Evolutionary conservation across 2,113 vertebrate genomes (phyloP).

Genomic region (Atrichornis clamosus): DNA sequence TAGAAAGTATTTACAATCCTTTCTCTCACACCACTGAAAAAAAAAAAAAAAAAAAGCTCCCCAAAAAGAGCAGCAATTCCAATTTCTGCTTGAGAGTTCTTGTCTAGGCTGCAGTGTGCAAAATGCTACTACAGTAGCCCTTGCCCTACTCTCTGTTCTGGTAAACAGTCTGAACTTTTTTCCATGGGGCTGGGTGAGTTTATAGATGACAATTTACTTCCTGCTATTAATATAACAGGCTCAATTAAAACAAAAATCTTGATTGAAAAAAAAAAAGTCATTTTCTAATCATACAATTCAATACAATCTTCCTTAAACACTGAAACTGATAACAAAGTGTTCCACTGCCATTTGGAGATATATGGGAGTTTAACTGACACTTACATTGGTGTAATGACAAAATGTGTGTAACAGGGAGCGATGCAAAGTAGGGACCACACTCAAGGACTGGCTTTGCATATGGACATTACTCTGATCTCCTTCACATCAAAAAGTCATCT

Average conservation of each 20-base stretch:
- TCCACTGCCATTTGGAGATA: neutral
- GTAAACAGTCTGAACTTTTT: neutral
- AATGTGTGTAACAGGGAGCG: neutral
- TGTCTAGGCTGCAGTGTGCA: neutral
- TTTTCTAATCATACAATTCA: neutral
- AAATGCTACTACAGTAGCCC: neutral
- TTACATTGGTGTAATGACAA: neutral
- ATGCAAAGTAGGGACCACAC: neutral
- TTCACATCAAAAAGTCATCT: neutral
- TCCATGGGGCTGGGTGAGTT: neutral
- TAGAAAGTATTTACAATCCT: constrained; percentile 23
- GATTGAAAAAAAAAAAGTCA: too few relatives aligned
- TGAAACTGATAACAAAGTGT: neutral
- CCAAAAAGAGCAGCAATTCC: neutral
- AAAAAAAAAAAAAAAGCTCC: neutral
- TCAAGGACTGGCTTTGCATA: neutral
- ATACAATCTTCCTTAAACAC: neutral
- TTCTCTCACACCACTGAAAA: neutral
- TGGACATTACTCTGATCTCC: neutral
- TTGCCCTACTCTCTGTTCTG: neutral
- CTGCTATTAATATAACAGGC: neutral
- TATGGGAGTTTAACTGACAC: neutral
- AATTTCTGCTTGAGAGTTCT: neutral
- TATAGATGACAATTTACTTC: neutral
- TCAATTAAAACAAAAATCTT: neutral